A percentile compares a stretch with the other conserved stretches of the same genome.
Conservation (phyloP, 92 coral and sea anemone species). For the Montipora capitata region DNA sequence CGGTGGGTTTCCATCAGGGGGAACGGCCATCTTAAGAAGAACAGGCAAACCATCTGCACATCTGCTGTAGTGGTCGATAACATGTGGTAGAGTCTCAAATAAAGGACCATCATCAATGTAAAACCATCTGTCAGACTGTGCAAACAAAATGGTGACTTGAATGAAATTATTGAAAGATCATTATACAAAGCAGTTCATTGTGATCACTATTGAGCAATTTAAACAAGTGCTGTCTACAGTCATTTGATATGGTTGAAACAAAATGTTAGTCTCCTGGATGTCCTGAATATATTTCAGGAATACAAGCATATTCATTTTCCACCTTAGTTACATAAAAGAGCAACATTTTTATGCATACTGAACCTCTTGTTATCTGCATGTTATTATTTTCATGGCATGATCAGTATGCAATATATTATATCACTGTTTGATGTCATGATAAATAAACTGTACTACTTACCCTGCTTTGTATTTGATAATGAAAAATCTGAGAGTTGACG, state of each 20-base stretch:
- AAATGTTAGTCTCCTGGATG: no score
- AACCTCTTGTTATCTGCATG: no score
- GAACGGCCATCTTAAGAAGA: conserved; percentile 86
- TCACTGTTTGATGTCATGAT: background rate
- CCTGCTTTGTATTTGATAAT: conserved; percentile 93
- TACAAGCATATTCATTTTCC: no score
- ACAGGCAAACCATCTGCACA: conserved; percentile 96
- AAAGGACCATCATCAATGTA: conserved; percentile 99
- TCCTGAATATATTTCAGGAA: no score
- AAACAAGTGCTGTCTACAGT: background rate
- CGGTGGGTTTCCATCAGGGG: conserved; percentile 93
- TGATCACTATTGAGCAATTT: background rate
- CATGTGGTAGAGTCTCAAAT: conserved; percentile 97
- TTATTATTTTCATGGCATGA: no score
- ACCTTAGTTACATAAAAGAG: no score
- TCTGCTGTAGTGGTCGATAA: conserved; percentile 95
- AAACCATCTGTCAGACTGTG: conserved; percentile 94
- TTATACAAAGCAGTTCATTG: no score
- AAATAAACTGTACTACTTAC: conserved; percentile 34
- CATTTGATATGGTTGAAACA: no score
- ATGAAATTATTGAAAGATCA: background rate
- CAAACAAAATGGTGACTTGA: background rate
- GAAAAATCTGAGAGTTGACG: conserved; percentile 84
- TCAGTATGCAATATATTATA: no score
- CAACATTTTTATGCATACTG: no score